Base-by-base conservation (phyloP, 2,888 invertebrate genomes). In the Aricia artaxerxes region DNA sequence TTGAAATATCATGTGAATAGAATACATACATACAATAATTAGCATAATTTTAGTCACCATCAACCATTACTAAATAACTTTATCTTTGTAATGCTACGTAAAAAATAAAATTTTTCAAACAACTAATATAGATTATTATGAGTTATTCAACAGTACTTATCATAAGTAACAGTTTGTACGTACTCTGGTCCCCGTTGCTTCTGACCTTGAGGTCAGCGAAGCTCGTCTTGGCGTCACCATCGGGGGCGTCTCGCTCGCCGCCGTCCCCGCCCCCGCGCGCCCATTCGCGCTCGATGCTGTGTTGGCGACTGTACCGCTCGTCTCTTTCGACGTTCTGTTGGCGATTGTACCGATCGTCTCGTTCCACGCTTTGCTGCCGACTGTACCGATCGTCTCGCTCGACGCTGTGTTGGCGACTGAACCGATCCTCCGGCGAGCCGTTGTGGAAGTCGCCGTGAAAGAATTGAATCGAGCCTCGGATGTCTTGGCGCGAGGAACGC, bases 401-500 rank as follows among this genome's bases (percentile, higher is more conserved):
- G 80, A 94, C 82, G 92, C 95, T 86, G 75, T 79, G 85, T 61
- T 85, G 84, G 13, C 94, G 93, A 80, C 92, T 93, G 35, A 31
- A 76, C 76, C 73, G 73, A 1, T 73, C 73, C 53, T 92, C 93
- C 78, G 85, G 86, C 7, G 86, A 82, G 61, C 93, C 93, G 85
- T 94, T 93, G 79, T 90, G 91, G 83, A 84, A 90, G 83, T 95
- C 96, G 73, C 95, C 96, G 88, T 96, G 96, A 86, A 96, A 96
- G 84, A 97, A 90, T 87, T 96, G 96, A 81, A 97, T 92, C 38
- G 96, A 96, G 82, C 97, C 96, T 82, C 96, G 95, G 75, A 96
- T 96, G 91, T 97, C 97, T 84, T 97, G 97, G 61, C 97, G 95
- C 72, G 97, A 96, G 13, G 97, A 97, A 78, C 97, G 95, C 1